Percentiles rank a stretch among this genome's conserved stretches.
Evolutionary conservation across 2,113 vertebrate species (phyloP).

Genomic region (Bubalus kerabau): DNA sequence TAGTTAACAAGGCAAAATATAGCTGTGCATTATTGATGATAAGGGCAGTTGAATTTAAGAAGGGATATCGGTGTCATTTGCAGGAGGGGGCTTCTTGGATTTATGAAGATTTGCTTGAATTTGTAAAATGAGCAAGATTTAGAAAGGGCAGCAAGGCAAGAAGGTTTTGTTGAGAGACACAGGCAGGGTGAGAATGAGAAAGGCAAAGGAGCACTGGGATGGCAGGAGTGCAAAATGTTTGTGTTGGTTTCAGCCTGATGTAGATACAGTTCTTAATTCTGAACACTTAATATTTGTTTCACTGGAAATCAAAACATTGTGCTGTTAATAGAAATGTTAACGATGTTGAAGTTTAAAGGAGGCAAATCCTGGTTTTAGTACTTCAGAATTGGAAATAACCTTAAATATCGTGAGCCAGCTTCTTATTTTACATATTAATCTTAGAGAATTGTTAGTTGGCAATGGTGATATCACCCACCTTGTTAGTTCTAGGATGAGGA

Average conservation of each 20-base stretch:
- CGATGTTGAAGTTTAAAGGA: neutral
- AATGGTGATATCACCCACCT: neutral
- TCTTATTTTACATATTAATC: neutral
- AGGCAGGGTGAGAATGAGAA: neutral
- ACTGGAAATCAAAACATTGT: neutral
- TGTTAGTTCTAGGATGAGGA: neutral
- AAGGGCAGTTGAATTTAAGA: neutral
- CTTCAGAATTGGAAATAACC: constrained; percentile 17
- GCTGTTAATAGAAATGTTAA: neutral
- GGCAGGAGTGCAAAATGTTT: neutral
- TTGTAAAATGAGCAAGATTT: constrained; percentile 18
- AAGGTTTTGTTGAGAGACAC: neutral
- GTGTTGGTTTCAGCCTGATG: neutral
- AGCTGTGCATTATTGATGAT: neutral
- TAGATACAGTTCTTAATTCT: neutral
- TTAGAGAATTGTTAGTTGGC: neutral
- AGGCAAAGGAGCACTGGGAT: neutral
- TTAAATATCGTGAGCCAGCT: neutral
- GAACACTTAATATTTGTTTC: neutral
- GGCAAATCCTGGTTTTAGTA: neutral
- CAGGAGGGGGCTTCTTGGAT: neutral
- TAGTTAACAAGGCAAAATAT: neutral
- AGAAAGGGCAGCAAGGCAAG: neutral
- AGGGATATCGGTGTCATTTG: neutral
- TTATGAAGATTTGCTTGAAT: neutral